These are phyloP conservation scores for Drosophila suzukii DNA, from an alignment of 1,140 invertebrate species.

Conservation along the genomic window DNA sequence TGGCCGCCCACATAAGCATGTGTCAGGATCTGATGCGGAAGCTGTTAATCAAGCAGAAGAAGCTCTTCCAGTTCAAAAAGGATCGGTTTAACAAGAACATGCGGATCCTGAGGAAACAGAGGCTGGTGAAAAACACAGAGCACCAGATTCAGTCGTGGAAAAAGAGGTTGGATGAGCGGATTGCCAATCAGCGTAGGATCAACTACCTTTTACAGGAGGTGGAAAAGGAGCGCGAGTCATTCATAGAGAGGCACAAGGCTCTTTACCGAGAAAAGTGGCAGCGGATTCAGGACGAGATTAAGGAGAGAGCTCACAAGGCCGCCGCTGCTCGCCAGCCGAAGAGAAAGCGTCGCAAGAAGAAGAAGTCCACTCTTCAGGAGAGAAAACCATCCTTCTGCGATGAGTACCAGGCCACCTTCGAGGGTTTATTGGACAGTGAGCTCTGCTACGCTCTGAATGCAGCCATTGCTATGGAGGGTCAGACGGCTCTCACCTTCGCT, in stretches of 20 bases:
- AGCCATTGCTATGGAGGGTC: constrained; percentile 68
- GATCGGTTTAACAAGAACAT: constrained; percentile 74
- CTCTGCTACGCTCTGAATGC: constrained; percentile 74
- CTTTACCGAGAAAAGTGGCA: constrained; percentile 62
- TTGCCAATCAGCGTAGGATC: constrained; percentile 61
- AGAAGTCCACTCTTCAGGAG: constrained; percentile 8
- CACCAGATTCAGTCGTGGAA: constrained; percentile 68
- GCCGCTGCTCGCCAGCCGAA: constrained; percentile 13
- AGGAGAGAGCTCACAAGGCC: constrained; percentile 33
- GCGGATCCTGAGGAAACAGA: constrained; percentile 49
- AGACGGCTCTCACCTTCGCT: constrained; percentile 49
- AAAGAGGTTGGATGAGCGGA: constrained; percentile 68
- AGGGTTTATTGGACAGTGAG: constrained; percentile 68
- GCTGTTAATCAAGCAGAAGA: constrained; percentile 73
- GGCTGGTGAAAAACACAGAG: constrained; percentile 37
- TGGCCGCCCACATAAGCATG: constrained; percentile 56
- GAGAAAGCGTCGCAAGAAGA: constrained; percentile 43
- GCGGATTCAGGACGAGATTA: constrained; percentile 68
- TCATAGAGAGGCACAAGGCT: constrained; percentile 66
- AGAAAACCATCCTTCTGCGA: constrained; percentile 60
- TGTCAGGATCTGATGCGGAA: constrained; percentile 71
- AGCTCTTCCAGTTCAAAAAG: constrained; percentile 77
- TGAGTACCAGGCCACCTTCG: constrained; percentile 64
- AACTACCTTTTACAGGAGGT: constrained; percentile 53
- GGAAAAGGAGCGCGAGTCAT: constrained; percentile 47